Evolutionary conservation across 2,113 vertebrate species (phyloP).

Genomic region (Rafetus swinhoei): DNA sequence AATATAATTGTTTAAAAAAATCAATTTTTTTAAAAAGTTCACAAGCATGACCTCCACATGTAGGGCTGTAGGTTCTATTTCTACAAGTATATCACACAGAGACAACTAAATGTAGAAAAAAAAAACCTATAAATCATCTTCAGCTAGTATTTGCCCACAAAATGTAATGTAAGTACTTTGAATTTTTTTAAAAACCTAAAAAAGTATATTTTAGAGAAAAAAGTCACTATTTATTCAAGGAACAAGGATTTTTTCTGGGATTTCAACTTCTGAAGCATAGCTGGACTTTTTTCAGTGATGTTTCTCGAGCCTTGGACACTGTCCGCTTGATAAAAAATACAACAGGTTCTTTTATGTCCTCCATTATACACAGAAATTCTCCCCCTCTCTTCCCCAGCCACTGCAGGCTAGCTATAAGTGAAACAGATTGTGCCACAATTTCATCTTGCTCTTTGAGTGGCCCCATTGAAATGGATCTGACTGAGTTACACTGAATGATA

Average conservation of each 20-base stretch:
- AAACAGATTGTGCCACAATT: background rate
- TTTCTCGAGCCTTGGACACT: background rate
- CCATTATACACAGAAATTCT: background rate
- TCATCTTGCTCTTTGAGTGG: background rate
- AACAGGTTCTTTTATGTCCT: background rate
- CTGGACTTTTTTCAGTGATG: background rate
- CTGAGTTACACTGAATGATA: background rate
- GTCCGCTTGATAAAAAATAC: background rate
- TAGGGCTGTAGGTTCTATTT: too few relatives aligned
- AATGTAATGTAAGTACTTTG: background rate
- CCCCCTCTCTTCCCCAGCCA: background rate
- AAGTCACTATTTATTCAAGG: background rate
- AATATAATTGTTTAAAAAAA: background rate
- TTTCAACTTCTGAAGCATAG: background rate
- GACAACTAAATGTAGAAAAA: too few relatives aligned
- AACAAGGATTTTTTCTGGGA: background rate
- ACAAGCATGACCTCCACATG: too few relatives aligned
- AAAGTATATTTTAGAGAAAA: background rate
- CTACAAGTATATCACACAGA: too few relatives aligned
- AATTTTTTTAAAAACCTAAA: accelerated
- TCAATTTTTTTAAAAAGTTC: too few relatives aligned
- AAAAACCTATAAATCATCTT: too few relatives aligned
- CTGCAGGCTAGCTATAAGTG: background rate
- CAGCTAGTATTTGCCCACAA: too few relatives aligned
- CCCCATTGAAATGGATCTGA: background rate